A percentile compares a stretch with the other conserved stretches of the same genome.
Conservation (phyloP, 2,113 vertebrate genomes). For the Xenotilapia flavipinnis region DNA sequence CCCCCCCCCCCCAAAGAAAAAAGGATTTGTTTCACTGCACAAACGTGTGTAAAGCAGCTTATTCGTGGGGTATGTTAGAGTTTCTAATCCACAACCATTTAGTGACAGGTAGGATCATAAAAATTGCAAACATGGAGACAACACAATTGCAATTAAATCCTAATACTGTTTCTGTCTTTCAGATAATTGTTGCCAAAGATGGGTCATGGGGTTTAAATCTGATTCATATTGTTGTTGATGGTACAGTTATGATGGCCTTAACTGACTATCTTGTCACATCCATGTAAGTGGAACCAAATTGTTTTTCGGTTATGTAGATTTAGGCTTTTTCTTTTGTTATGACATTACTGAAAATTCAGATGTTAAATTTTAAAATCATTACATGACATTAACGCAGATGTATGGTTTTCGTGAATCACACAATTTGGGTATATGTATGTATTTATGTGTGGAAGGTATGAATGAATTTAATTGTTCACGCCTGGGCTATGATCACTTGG, state of each 20-base stretch:
- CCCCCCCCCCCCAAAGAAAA: too few species aligned
- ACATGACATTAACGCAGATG: background rate
- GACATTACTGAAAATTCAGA: background rate
- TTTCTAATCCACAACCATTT: background rate
- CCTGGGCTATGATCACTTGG: background rate
- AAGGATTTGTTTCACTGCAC: background rate
- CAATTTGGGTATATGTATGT: background rate
- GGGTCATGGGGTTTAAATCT: constrained; percentile 90
- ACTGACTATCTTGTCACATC: constrained; percentile 88
- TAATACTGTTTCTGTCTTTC: background rate
- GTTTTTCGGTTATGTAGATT: background rate
- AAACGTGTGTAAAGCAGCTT: background rate
- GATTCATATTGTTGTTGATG: constrained; percentile 88
- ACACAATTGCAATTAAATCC: background rate
- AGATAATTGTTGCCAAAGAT: constrained; percentile 93
- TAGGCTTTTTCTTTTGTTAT: background rate
- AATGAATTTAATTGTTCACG: background rate
- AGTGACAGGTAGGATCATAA: background rate
- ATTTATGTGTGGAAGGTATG: background rate
- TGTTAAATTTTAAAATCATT: background rate
- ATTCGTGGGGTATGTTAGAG: background rate
- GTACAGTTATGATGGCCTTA: constrained; percentile 83
- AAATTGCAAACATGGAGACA: background rate
- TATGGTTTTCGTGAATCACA: background rate
- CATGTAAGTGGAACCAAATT: constrained; percentile 74